Base-by-base conservation (phyloP, 2,113 vertebrate species). In the Centropristis striata region DNA sequence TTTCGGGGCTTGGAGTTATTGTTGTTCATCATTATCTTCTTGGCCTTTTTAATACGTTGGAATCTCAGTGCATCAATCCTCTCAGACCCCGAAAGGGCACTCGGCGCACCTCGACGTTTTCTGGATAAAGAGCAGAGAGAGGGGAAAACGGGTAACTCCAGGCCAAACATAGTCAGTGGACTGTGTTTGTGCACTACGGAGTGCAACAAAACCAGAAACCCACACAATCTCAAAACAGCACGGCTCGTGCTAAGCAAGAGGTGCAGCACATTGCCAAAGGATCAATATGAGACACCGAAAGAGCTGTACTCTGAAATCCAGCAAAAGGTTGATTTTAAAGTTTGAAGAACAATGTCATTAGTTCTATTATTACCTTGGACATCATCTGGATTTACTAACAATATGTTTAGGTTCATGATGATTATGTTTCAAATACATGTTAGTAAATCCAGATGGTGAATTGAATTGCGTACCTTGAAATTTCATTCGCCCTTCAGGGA, bases 41-140 rank as follows among this genome's bases (percentile, higher is more conserved):
- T 99, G 95, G 96, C 96, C 96, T 99, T 99, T 96, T 96, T 97
- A 95, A 98, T 95, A 92, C 97, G 97, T 95, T 99, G 97, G 95
- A 98, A 98, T 97, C 96, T 97, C 96, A 99, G 96, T 96, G 96
- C 97, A 96, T 99, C 97, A 84, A 97, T 96, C 96, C 98, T 99
- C 98, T 99, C 98, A 98, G 97, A 97, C 96, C 96, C 97, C 93
- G 96, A 97, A 97, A 96, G 92, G 78, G 89, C 92, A 92, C 93
- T 92, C 83, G 71, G 81, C 86, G 82, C 93, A 94, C 93, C 95
- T 95, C 93, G 90, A 92, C 66, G 93, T 94, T 96, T 96, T 97
- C 96, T 95, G 90, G 53, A 88, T 71, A 65, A 86, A 88, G 83
- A 82, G 85, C 36, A 92, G 87, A 92, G 51, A 91, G 78, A 93